These are phyloP conservation scores for Anoncus sp. DNA, from an alignment of 2,888 invertebrate species.

Conservation along the genomic window DNA sequence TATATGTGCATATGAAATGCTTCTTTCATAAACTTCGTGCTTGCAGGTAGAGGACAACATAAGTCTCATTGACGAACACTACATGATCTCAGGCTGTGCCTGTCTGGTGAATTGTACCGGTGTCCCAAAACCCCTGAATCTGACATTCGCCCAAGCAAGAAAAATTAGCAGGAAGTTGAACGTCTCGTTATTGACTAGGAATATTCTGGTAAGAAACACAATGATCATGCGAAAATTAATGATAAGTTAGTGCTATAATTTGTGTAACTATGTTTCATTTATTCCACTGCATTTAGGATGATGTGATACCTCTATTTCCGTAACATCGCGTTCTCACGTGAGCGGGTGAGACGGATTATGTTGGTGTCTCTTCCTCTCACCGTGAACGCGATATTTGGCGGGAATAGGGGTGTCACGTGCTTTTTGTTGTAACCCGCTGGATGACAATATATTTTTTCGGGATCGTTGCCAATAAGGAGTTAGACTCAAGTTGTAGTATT, in stretches of 20 bases:
- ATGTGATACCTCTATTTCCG: too few relatives aligned
- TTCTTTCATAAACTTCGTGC: background rate
- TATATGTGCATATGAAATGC: background rate
- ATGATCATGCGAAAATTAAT: background rate
- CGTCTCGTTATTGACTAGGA: conserved; percentile 74
- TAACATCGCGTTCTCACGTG: too few relatives aligned
- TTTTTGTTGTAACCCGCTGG: too few relatives aligned
- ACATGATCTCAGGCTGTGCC: conserved; percentile 73
- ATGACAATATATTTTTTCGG: too few relatives aligned
- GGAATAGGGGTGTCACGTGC: too few relatives aligned
- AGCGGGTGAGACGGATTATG: too few relatives aligned
- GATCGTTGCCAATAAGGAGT: too few relatives aligned
- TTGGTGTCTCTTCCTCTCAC: too few relatives aligned
- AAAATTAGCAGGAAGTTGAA: conserved; percentile 76
- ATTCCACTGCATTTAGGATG: background rate
- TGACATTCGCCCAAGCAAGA: conserved; percentile 70
- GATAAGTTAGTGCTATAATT: background rate
- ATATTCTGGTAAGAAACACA: conserved; percentile 73
- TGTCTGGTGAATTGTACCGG: conserved; percentile 77
- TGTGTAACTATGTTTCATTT: background rate
- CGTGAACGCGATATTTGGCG: too few relatives aligned
- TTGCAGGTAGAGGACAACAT: conserved; percentile 76
- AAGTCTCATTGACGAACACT: conserved; percentile 74
- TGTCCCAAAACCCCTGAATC: conserved; percentile 67
- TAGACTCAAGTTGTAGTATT: too few relatives aligned